These are phyloP conservation scores for Thaumatotibia leucotreta DNA, from an alignment of 1,140 invertebrate species.

Conservation along the genomic window DNA sequence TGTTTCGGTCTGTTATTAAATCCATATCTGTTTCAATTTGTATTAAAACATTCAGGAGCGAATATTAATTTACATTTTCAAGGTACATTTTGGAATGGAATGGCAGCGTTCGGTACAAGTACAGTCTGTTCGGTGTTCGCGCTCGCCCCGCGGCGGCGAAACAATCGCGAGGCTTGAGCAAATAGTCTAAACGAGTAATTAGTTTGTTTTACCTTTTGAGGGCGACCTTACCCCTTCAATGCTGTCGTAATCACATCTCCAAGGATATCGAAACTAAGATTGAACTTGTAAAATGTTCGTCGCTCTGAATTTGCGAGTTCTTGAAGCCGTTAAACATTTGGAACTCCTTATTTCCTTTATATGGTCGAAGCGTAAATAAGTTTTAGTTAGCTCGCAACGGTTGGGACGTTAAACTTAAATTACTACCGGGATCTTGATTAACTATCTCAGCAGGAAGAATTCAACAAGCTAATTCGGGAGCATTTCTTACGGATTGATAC, in stretches of 20 bases:
- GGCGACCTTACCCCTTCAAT: neutral
- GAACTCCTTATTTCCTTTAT: neutral
- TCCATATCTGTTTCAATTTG: constrained; percentile 6
- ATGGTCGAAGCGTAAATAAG: neutral
- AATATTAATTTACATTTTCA: constrained; percentile 7
- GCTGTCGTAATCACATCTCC: neutral
- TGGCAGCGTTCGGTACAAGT: neutral
- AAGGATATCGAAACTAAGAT: constrained; percentile 1
- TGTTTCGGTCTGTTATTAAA: neutral
- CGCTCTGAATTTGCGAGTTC: neutral
- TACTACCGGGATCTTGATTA: neutral
- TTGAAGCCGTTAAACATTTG: neutral
- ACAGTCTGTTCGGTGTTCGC: neutral
- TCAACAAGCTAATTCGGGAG: neutral
- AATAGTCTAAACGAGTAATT: constrained; percentile 69
- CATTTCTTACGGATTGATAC: neutral
- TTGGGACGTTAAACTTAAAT: neutral
- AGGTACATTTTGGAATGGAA: neutral
- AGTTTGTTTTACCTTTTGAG: constrained; percentile 52
- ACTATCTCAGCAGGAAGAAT: neutral
- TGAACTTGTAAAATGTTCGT: neutral
- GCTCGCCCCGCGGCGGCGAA: constrained; percentile 34
- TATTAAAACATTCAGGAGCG: neutral
- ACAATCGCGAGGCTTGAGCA: constrained; percentile 53
- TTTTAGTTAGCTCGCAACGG: neutral